Base-by-base conservation (phyloP, 2,888 invertebrate genomes). In the Cacoxenus indagator region DNA sequence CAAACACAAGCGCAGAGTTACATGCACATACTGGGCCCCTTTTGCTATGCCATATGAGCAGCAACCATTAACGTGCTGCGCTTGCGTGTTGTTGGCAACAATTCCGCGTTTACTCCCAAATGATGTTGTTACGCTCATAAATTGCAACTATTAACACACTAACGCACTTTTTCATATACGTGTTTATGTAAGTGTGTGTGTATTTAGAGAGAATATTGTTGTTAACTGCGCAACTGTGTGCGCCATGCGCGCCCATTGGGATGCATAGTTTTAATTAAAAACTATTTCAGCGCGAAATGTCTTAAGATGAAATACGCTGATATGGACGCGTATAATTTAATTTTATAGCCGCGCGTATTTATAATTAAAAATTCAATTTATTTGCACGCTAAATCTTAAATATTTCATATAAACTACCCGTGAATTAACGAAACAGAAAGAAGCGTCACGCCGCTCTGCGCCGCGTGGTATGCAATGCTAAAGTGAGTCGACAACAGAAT, bases 111-210 rank as follows among this genome's bases (percentile, higher is more conserved):
- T 67, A 54, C 67, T 51, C 26, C 57, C 67, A 74, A 76, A 74
- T 73, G 73, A 77, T 79, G 74, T 81, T 73, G 73, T 75, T 73
- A 75, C 73, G 70, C 70, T 55, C 73, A 70, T 67, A 70, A 76
- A 75, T 68, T 70, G 74, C 75, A 75, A 79, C 79, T 71, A 73
- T 81, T 78, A 78, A 75, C 83, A 75, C 72, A 29, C 59, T 59
- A 29, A 19, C 37, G 14, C 9, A 19, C 59, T 31, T 37, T 4
- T 27, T 14, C 9, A 59, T 22, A 51, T 22, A 51, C 51, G 19
- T 51, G 19, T 51, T n/a, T 37, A 2, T 37, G 37, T 37, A 14
- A 11, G 37, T 37, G 37, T 2, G 37, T 2, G 1, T 1, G 37
- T 37, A 4, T 5, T 54, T n/a, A n/a, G n/a, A n/a, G n/a, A n/a